phyloP scores from a whole-genome alignment of 2,113 vertebrate genomes.

The Thunnus maccoyii region DNA sequence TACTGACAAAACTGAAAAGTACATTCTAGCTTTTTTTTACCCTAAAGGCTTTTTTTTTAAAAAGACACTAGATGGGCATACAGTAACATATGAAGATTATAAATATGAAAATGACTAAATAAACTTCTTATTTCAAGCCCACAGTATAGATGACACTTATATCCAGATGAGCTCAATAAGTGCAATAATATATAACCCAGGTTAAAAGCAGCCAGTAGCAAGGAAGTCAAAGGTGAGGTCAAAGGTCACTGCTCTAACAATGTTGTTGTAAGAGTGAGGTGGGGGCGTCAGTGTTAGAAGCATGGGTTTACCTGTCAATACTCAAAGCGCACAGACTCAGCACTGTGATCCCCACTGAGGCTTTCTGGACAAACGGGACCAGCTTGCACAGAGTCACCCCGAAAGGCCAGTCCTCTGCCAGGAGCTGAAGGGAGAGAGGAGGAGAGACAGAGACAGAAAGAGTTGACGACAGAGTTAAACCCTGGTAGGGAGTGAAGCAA shows the following conservation, averaged over 20 bases:
- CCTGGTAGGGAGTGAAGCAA: conserved; percentile 23
- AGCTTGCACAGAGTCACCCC: conserved; percentile 95
- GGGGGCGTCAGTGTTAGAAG: neutral
- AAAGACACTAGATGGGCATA: neutral
- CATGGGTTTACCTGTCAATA: conserved; percentile 92
- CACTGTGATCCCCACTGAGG: conserved; percentile 97
- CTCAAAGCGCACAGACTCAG: conserved; percentile 97
- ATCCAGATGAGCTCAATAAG: neutral
- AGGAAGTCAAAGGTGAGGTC: conserved; percentile 19
- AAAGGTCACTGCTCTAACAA: neutral
- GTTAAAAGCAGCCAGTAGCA: neutral
- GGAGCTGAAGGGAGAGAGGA: conserved; percentile 83
- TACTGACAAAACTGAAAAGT: neutral
- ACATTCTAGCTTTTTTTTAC: neutral
- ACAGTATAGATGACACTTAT: neutral
- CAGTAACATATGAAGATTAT: neutral
- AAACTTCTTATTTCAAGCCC: neutral
- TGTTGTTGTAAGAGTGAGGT: neutral
- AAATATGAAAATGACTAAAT: neutral
- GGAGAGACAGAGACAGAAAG: conserved; percentile 22
- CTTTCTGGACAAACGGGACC: conserved; percentile 98
- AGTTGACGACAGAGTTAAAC: conserved; percentile 24
- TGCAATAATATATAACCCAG: neutral
- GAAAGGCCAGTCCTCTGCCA: conserved; percentile 95
- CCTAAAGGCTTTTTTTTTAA: no score